Evolutionary conservation across 2,797 vertebrate species (phyloP).

Genomic region (Sphenodon punctatus): DNA sequence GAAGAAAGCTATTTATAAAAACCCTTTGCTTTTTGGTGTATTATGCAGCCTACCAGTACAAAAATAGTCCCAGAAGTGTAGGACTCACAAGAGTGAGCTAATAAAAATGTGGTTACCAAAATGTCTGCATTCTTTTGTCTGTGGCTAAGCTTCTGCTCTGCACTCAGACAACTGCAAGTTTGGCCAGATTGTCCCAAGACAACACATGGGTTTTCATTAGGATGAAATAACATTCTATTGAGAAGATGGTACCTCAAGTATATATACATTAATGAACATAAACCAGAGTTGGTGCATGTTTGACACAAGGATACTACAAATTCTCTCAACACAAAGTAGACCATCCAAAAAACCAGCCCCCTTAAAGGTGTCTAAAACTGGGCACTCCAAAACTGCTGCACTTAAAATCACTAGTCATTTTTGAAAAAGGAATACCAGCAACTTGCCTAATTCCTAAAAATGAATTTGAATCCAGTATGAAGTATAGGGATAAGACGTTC

Average conservation of each 20-base stretch:
- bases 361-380: background rate
- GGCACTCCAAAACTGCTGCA: background rate
- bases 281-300: background rate
- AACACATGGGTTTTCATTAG: constrained; percentile 22
- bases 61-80: background rate
- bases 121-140: background rate
- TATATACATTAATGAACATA: background rate
- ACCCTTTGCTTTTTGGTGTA: background rate
- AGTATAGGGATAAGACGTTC: background rate
- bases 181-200: constrained; percentile 9
- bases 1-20: constrained; percentile 1
- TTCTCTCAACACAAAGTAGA: background rate
- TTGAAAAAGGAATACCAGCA: background rate
- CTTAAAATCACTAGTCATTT: background rate
- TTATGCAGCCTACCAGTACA: background rate
- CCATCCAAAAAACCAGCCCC: background rate
- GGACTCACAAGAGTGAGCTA: background rate
- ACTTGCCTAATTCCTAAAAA: background rate
- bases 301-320: no score
- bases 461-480: background rate
- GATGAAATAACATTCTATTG: constrained; percentile 27
- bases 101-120: background rate
- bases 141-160: background rate
- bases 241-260: background rate
- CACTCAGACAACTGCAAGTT: background rate